A percentile compares a stretch with the other conserved stretches of the same genome.
Conservation (phyloP, 2,113 vertebrate species). For the Antigone vipio region DNA sequence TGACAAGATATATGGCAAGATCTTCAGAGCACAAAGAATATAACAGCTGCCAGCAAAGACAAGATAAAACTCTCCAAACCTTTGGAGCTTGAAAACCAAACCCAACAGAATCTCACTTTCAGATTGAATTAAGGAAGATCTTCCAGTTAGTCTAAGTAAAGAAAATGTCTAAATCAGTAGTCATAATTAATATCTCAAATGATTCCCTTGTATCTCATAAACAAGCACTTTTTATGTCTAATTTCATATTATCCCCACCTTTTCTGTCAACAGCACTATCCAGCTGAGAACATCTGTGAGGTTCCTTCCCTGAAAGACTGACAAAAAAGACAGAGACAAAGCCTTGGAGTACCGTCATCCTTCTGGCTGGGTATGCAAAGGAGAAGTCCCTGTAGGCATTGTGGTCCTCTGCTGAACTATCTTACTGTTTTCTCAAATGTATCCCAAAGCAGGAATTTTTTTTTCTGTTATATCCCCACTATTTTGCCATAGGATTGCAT, state of each 20-base stretch:
- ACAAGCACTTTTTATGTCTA: background rate
- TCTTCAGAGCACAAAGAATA: background rate
- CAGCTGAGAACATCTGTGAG: background rate
- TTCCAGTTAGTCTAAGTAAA: background rate
- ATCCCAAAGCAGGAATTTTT: background rate
- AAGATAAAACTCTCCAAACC: background rate
- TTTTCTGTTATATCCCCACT: background rate
- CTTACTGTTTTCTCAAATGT: background rate
- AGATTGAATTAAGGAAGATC: background rate
- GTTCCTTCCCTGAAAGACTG: background rate
- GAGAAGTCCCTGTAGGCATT: background rate
- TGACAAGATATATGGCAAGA: background rate
- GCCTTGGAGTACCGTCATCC: background rate
- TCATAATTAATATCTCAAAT: background rate
- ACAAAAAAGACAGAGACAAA: background rate
- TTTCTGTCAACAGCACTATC: background rate
- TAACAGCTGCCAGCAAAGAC: background rate
- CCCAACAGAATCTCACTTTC: background rate
- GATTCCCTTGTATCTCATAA: background rate
- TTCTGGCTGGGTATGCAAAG: background rate
- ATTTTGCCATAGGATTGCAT: background rate
- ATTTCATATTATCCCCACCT: background rate
- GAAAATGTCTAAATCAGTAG: background rate
- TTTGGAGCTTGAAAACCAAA: background rate
- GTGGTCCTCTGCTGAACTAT: background rate